Evolutionary conservation across 1,140 invertebrate species (phyloP).

Genomic region (Melitaea cinxia): DNA sequence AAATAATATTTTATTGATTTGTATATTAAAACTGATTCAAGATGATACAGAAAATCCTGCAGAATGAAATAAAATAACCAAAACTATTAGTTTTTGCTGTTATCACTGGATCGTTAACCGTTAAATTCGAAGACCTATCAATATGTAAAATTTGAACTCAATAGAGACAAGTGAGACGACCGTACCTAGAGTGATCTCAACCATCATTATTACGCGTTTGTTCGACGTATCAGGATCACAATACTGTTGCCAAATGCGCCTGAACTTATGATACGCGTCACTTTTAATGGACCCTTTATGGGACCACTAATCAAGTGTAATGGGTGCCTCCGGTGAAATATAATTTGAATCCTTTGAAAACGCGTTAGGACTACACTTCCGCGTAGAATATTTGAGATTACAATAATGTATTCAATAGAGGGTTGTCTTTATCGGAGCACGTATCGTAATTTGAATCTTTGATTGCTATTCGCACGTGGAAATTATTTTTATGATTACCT

Average conservation of each 20-base stretch:
- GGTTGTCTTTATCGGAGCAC: slow-evolving; percentile 14
- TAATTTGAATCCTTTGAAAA: slow-evolving; percentile 42
- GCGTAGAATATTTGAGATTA: slow-evolving; percentile 36
- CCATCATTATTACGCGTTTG: slow-evolving; percentile 67
- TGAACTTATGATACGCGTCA: slow-evolving; percentile 60
- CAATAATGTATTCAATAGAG: slow-evolving; percentile 24
- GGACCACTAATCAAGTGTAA: slow-evolving; percentile 58
- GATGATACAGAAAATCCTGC: too few species aligned
- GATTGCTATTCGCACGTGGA: neutral
- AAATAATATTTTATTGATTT: too few species aligned
- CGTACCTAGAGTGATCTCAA: slow-evolving; percentile 33
- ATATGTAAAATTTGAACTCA: neutral
- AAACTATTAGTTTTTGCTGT: too few species aligned
- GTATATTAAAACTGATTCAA: too few species aligned
- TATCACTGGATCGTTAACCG: too few species aligned
- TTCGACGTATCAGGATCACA: slow-evolving; percentile 75
- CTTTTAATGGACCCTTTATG: slow-evolving; percentile 68
- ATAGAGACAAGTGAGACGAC: neutral
- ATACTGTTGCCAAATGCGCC: slow-evolving; percentile 69
- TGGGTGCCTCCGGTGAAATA: slow-evolving; percentile 51
- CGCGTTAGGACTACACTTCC: slow-evolving; percentile 40
- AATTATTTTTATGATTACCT: neutral
- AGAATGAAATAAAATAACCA: too few species aligned
- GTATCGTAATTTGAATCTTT: slow-evolving; percentile 1
- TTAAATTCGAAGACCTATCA: too few species aligned